Evolutionary conservation across 2,888 invertebrate genomes (phyloP).

Genomic region (Thalpophila matura): DNA sequence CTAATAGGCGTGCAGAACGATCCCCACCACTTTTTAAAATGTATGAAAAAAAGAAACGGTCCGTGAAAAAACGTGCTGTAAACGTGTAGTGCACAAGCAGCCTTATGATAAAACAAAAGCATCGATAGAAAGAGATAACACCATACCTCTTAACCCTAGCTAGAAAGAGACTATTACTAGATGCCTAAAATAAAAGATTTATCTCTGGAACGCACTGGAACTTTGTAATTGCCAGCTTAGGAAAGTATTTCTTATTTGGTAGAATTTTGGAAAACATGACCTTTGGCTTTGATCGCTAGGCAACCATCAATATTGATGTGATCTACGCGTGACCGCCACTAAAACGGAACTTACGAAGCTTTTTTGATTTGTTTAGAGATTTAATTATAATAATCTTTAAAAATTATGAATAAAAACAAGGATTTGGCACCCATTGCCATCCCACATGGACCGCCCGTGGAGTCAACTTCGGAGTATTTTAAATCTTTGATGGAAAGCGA

Average conservation of each 20-base stretch:
- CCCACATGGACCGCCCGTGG: slow-evolving; percentile 87
- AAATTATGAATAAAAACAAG: slow-evolving; percentile 80
- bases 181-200: background rate
- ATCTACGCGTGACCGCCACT: slow-evolving; percentile 18
- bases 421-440: slow-evolving; percentile 88
- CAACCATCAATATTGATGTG: slow-evolving; percentile 46
- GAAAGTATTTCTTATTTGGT: slow-evolving; percentile 5
- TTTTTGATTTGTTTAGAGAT: slow-evolving; percentile 50
- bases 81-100: too few species aligned
- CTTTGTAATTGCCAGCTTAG: background rate
- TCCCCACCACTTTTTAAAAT: too few species aligned
- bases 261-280: slow-evolving; percentile 9
- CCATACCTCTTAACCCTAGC: background rate
- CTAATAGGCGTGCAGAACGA: too few species aligned
- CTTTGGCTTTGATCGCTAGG: slow-evolving; percentile 36
- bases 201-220: background rate
- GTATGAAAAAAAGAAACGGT: too few species aligned
- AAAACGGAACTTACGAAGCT: background rate
- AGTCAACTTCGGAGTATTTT: slow-evolving; percentile 88
- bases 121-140: background rate
- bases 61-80: background rate
- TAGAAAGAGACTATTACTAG: background rate
- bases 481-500: slow-evolving; percentile 88
- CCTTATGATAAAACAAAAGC: too few species aligned
- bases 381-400: slow-evolving; percentile 34